These are phyloP conservation scores for Ptilonorhynchus violaceus DNA, from an alignment of 2,113 vertebrate species.

Conservation along the genomic window DNA sequence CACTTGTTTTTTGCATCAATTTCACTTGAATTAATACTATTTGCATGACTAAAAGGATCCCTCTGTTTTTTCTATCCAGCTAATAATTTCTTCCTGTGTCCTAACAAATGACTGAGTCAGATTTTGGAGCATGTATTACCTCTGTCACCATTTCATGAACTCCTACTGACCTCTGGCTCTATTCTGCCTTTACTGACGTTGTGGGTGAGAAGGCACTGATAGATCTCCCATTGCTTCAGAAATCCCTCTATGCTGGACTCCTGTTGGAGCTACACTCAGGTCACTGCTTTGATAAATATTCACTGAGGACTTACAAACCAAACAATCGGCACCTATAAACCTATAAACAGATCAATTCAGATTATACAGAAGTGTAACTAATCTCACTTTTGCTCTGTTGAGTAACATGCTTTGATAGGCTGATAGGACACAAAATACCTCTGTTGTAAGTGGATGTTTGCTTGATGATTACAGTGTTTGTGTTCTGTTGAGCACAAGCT, in stretches of 20 bases:
- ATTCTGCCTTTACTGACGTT: neutral
- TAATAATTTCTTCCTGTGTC: neutral
- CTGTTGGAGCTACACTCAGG: neutral
- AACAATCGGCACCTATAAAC: neutral
- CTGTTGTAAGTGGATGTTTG: neutral
- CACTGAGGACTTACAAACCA: neutral
- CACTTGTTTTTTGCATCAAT: neutral
- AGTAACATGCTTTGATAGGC: neutral
- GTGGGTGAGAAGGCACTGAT: neutral
- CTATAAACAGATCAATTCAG: neutral
- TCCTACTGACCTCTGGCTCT: neutral
- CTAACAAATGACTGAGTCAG: neutral
- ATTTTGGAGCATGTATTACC: neutral
- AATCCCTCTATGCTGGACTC: neutral
- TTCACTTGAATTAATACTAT: neutral
- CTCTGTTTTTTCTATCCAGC: neutral
- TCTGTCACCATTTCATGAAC: neutral
- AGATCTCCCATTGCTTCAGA: neutral
- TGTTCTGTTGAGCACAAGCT: neutral
- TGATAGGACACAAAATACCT: neutral
- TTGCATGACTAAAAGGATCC: neutral
- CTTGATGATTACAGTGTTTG: neutral
- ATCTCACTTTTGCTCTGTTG: neutral
- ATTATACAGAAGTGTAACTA: neutral
- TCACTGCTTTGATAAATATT: neutral